Evolutionary conservation across 2,113 vertebrate genomes (phyloP), one percentile per base, ranked within the genome.

Genomic region (Dipodomys ordii): DNA sequence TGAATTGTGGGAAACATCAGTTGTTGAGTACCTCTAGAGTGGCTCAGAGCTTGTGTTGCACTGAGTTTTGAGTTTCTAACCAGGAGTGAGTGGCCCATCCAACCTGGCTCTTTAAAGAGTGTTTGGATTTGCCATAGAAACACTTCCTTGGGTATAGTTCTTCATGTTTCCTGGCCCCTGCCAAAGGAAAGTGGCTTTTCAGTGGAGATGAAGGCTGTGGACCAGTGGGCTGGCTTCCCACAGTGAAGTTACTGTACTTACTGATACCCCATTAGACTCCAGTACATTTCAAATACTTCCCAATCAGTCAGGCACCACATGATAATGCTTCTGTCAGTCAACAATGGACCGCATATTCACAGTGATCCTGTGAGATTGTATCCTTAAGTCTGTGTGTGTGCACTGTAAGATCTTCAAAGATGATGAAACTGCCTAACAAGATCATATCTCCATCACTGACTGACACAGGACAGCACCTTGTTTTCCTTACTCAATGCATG

Each of bases 311-410:
- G 2, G 28, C 20, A 4, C 28, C 28, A 25, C 12, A 6, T n/a
- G 35, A 46, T 46, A 60, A 30, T 60, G 22, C 74, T 74, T 23
- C 62, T 25, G 6, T 73, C 11, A 53, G 19, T 9, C 13, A 23
- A 27, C 0, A 0, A 25, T 1, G 2, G 39, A 8, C 20, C 28
- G 13, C 22, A 1, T 3, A 28, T 44, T n/a, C 11, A 57, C 2
- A 3, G 6, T 44, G 27, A 32, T 49, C 12, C 60, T n/a, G 2
- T 1, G 12, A 15, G 32, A 7, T 1, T 60, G 13, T 11, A 30
- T 35, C 46, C 27, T 68, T 18, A 28, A 39, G 60, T n/a, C 13
- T 30, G 5, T 32, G 32, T n/a, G 60, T 20, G 72, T 2, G 7
- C 2, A 32, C 9, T 25, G 65, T 20, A 12, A 10, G 46, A 53